phyloP scores from a whole-genome alignment of 2,113 vertebrate species.

The Gadus chalcogrammus region DNA sequence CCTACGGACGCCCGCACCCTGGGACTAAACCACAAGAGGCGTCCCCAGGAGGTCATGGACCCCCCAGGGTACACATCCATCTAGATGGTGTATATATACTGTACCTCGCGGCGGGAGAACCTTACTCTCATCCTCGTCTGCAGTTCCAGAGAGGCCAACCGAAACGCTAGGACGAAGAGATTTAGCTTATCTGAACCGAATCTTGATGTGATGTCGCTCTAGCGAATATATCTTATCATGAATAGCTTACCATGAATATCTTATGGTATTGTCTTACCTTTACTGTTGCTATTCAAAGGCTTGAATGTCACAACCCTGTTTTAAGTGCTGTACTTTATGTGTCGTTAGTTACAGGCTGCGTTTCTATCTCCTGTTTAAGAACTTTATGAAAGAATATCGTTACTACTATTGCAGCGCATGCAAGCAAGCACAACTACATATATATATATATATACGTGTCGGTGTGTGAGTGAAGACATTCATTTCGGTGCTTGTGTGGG shows the following conservation, averaged over 20 bases:
- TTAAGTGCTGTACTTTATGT: too few species aligned
- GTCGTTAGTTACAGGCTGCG: too few species aligned
- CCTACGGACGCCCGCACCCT: background rate
- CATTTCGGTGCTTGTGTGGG: slow-evolving; percentile 18
- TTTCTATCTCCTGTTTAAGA: background rate
- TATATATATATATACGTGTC: slow-evolving; percentile 28
- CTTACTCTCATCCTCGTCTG: too few species aligned
- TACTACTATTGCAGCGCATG: slow-evolving; percentile 60
- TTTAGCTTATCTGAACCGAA: too few species aligned
- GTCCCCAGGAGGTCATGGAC: background rate
- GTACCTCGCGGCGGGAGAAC: slow-evolving; percentile 33
- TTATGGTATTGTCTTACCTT: too few species aligned
- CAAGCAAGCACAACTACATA: slow-evolving; percentile 74
- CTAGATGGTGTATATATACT: slow-evolving; percentile 58
- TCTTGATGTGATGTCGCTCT: too few species aligned
- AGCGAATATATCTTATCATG: too few species aligned
- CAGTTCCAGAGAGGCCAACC: too few species aligned
- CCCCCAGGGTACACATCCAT: slow-evolving; percentile 49
- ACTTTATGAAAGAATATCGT: slow-evolving; percentile 14
- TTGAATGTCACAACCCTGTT: too few species aligned
- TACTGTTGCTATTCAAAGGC: too few species aligned
- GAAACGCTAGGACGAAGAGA: too few species aligned
- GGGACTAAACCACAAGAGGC: slow-evolving; percentile 6
- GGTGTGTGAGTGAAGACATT: slow-evolving; percentile 4
- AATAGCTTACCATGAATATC: too few species aligned